Evolutionary conservation across 2,113 vertebrate genomes (phyloP).

Genomic region (Australoheros scitulus): DNA sequence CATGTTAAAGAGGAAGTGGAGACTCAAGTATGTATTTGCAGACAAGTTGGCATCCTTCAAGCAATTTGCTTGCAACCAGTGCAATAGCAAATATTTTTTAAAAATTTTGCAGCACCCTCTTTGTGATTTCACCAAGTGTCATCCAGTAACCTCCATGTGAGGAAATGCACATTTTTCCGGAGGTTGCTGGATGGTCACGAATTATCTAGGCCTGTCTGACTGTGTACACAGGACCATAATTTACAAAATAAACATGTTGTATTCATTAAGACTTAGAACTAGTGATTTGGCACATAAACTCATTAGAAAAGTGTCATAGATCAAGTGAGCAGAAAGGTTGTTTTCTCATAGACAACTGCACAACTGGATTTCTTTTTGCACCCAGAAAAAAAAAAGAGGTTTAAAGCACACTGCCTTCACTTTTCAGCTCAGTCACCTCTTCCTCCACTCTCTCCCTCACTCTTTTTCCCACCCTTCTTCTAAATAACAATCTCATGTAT

Average conservation of each 20-base stretch:
- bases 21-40: not conserved
- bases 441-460: not conserved
- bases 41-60: not conserved
- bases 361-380: not conserved
- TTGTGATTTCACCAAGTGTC: not conserved
- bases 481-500: slow-evolving; percentile 15
- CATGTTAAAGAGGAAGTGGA: not conserved
- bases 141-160: not conserved
- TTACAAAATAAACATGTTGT: not conserved
- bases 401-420: not conserved
- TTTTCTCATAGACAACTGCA: not conserved
- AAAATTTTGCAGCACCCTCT: no score
- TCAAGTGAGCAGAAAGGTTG: not conserved
- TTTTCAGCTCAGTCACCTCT: not conserved
- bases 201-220: not conserved
- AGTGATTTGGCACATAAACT: not conserved
- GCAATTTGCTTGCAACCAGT: no score
- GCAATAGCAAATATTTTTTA: no score
- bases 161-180: not conserved
- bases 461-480: not conserved
- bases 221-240: not conserved
- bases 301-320: not conserved
- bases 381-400: not conserved
- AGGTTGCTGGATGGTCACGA: not conserved
- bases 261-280: not conserved